Evolutionary conservation across 1,140 invertebrate genomes (phyloP), one percentile per base, ranked within the genome.

Genomic region (Drosophila kohkoa): DNA sequence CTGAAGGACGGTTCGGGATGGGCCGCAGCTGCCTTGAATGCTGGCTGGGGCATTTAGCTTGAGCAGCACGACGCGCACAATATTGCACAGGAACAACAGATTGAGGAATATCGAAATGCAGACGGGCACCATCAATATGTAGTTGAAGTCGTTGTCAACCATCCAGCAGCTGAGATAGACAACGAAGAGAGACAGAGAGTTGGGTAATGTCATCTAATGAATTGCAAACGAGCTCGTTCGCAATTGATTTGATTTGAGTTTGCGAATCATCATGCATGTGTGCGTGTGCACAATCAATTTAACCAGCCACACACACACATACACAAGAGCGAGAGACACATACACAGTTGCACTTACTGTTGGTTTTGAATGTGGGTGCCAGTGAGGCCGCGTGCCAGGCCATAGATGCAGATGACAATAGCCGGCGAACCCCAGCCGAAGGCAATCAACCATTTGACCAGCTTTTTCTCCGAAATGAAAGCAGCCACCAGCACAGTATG

Each of bases 401-500:
- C 95, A 87, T 98, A 97, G 52, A 96, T 93, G 5, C 94, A 92
- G 43, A 96, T 95, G 28, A 96, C 94, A 20, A 96, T 87, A n/a
- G 95, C 93, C 0, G 97, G 97, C 20, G 96, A 93, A 28, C 95
- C 94, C 98, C 98, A 99, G 48, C 98, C 98, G 32, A 97, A 94
- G 15, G 95, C 93, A 90, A 97, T 96, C 86, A 99, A 95, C 93
- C 96, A 96, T 77, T 96, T 95, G 35, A 99, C 94, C 16, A 99
- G 94, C 69, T 95, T 95, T 60, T 96, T 95, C 92, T 98, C 97
- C 4, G 96, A 96, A 15, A 97, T 96, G 93, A 99, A 99, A 1
- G 98, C 97, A 52, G 96, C 95, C 1, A 99, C 97, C 0, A 99
- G 95, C 48, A 99, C 94, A 0, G 98, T 98, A 92, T 99, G 98